phyloP scores from a whole-genome alignment of 2,797 vertebrate species.

The Eupleurogrammus muticus region DNA sequence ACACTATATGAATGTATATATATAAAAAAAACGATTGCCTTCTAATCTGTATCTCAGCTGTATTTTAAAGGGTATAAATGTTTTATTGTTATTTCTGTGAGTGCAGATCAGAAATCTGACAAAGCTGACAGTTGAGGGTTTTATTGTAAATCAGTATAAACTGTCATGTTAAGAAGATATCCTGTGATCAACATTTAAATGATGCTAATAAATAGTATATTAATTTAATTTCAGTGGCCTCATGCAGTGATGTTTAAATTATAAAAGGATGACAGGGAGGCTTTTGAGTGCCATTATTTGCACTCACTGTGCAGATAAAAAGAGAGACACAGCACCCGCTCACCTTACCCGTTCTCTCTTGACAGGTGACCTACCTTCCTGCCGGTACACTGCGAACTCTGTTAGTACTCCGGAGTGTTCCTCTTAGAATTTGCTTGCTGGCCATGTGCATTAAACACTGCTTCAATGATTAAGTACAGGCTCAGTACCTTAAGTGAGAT shows the following conservation, averaged over 20 bases:
- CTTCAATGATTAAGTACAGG: constrained; percentile 23
- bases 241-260: constrained; percentile 54
- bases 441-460: constrained; percentile 29
- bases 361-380: constrained; percentile 64
- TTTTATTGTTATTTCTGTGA: no score
- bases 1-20: no score
- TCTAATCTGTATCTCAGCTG: no score
- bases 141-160: no score
- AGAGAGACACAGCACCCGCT: constrained; percentile 44
- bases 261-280: constrained; percentile 41
- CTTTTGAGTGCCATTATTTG: constrained; percentile 60
- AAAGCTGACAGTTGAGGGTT: no score
- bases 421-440: constrained; percentile 35
- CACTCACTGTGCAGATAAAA: constrained; percentile 55
- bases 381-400: constrained; percentile 53
- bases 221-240: neutral
- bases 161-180: no score
- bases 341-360: constrained; percentile 57
- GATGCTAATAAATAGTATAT: no score
- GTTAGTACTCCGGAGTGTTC: constrained; percentile 32
- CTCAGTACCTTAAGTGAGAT: constrained; percentile 25
- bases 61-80: no score
- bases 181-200: no score
- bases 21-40: no score
- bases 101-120: no score